Percentiles rank a stretch among this genome's conserved stretches.
Conservation (phyloP, 2,113 vertebrate species). For the Anoura caudifer region DNA sequence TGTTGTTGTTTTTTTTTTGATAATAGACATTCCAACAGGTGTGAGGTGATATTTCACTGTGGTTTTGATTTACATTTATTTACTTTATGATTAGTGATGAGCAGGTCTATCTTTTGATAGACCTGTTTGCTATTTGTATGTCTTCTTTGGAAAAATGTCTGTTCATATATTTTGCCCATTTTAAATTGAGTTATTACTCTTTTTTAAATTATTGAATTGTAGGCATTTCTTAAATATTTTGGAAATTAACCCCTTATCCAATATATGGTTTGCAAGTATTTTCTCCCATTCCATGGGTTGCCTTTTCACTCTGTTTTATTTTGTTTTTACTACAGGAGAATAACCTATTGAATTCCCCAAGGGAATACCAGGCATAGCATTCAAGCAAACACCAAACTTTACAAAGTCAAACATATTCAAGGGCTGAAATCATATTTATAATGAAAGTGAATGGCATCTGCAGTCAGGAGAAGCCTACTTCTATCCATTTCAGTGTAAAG, state of each 20-base stretch:
- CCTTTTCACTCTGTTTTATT: neutral
- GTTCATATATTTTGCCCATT: neutral
- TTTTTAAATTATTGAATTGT: neutral
- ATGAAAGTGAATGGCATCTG: neutral
- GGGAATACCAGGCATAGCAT: neutral
- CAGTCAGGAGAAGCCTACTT: neutral
- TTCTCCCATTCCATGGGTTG: neutral
- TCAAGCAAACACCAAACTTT: neutral
- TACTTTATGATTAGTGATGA: neutral
- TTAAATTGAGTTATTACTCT: neutral
- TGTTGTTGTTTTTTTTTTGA: neutral
- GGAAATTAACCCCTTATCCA: neutral
- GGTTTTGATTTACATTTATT: neutral
- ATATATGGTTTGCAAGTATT: neutral
- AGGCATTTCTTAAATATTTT: neutral
- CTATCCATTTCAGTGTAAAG: neutral
- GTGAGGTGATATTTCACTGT: neutral
- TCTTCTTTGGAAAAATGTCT: neutral
- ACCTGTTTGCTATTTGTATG: neutral
- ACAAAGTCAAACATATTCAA: neutral
- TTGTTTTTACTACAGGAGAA: neutral
- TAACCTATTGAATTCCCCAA: neutral
- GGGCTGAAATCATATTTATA: neutral
- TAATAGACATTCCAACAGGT: neutral
- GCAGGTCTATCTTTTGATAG: neutral